Evolutionary conservation across 2,797 vertebrate species (phyloP).

Genomic region (Sardinella longiceps): DNA sequence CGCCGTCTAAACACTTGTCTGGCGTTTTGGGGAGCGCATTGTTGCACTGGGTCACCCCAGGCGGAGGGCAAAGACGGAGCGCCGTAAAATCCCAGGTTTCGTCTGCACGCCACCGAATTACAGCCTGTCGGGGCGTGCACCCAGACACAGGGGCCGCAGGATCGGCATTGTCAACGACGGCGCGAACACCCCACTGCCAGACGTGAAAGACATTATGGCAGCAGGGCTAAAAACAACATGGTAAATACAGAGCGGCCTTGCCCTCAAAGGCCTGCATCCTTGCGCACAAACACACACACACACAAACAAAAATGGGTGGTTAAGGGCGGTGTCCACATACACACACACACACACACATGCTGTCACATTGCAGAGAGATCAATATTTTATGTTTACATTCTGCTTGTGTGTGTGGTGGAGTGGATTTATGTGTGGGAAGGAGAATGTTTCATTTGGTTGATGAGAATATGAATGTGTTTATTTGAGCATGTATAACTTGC

Average conservation of each 20-base stretch:
- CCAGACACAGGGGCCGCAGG: background rate
- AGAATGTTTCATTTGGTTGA: background rate
- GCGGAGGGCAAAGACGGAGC: background rate
- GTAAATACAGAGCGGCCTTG: slow-evolving; percentile 65
- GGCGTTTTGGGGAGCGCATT: background rate
- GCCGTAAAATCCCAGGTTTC: background rate
- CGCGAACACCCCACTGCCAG: slow-evolving; percentile 41
- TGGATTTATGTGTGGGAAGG: background rate
- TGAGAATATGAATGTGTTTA: background rate
- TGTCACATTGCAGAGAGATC: background rate
- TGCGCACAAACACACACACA: background rate
- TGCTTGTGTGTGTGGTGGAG: background rate
- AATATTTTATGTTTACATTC: slow-evolving; percentile 10
- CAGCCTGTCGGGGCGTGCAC: background rate
- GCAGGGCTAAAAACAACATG: slow-evolving; percentile 73
- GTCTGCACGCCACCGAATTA: slow-evolving; percentile 15
- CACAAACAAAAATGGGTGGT: slow-evolving; percentile 25
- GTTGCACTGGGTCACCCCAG: background rate
- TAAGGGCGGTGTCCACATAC: background rate
- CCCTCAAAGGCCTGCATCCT: background rate
- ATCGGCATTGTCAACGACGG: background rate
- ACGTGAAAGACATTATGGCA: slow-evolving; percentile 71
- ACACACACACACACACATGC: slow-evolving; percentile 19
- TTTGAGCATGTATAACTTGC: background rate
- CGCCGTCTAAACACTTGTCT: background rate